Base-by-base conservation (phyloP, 35 echinoderm and acorn worm genomes). In the Heliocidaris tuberculata region DNA sequence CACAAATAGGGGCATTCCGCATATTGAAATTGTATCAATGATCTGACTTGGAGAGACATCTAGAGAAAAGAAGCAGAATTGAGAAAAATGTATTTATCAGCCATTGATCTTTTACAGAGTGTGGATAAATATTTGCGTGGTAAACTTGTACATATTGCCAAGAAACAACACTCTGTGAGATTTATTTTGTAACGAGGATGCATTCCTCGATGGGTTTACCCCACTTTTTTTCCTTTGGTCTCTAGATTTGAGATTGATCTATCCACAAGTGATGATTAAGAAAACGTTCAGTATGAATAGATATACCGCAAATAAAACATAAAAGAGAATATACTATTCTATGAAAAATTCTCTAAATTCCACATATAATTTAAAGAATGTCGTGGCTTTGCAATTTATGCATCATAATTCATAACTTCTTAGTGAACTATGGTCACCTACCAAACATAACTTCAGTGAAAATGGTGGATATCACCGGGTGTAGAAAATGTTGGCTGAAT, bases 1-100 rank as follows among this genome's bases (percentile, higher is more conserved):
- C 65, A 78, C 65, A 89, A 89, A 89, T 47, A 42, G 30, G 31
- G 31, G 87, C 87, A 89, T 89, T 89, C 30, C 87, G 47, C 32
- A 48, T 48, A 89, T 89, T 89, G 87, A 89, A 89, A 89, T 89
- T 89, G 87, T 89, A 89, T 32, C 87, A 89, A 89, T 89, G 87
- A 89, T 89, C 4, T 89, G 87, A 89, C 87, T 89, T 19, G 47
- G 47, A 47, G 31, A 89, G 87, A 89, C 87, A 32, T 13, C 16
- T 11, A 89, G 10, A 89, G 31, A 89, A 89, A 48, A 89, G 87
- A 42, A 42, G 19, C 12, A 89, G 24, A 89, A 47, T 89, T 48
- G 31, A 2, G 31, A 70, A 70, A 70, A 70, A 70, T 70, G 65
- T 78, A 89, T 89, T 89, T 15, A 89, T 89, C 87, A 17, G 87